A percentile compares a stretch with the other conserved stretches of the same genome.
Evolutionary conservation across 2,113 vertebrate species (phyloP).

Genomic region (Anoplopoma fimbria): DNA sequence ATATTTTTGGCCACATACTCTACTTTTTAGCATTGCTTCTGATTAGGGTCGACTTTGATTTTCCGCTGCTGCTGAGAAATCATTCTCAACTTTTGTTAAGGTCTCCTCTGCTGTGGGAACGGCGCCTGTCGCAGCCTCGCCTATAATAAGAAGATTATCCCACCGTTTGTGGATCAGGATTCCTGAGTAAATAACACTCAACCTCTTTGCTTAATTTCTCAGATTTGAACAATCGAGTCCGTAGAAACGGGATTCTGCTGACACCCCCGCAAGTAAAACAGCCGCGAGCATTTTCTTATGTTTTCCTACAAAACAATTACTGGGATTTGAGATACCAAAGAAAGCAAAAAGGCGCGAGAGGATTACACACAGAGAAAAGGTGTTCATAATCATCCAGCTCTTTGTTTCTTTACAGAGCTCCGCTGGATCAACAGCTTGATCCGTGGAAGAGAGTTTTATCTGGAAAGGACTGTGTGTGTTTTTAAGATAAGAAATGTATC

Average conservation of each 20-base stretch:
- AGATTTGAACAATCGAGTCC: constrained; percentile 14
- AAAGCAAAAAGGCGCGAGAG: constrained; percentile 56
- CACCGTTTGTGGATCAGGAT: constrained; percentile 26
- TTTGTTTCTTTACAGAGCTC: constrained; percentile 59
- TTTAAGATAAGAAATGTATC: not conserved
- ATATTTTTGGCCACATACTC: not conserved
- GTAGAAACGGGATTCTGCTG: constrained; percentile 26
- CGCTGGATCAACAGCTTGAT: constrained; percentile 36
- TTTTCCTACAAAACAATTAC: constrained; percentile 66
- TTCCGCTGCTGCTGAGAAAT: not conserved
- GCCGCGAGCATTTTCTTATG: constrained; percentile 44
- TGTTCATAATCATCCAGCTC: constrained; percentile 60
- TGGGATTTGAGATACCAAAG: constrained; percentile 56
- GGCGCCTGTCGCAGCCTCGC: not conserved
- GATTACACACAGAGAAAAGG: constrained; percentile 60
- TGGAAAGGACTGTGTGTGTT: not conserved
- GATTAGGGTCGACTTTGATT: not conserved
- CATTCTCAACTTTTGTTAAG: not conserved
- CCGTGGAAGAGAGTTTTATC: constrained; percentile 29
- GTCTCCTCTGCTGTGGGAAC: constrained; percentile 58
- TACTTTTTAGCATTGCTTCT: not conserved
- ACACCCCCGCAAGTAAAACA: constrained; percentile 66
- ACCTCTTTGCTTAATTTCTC: constrained; percentile 38
- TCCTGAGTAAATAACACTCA: constrained; percentile 65
- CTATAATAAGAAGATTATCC: constrained; percentile 34